Evolutionary conservation across 2,888 invertebrate genomes (phyloP).

Genomic region (Xylota sylvarum): DNA sequence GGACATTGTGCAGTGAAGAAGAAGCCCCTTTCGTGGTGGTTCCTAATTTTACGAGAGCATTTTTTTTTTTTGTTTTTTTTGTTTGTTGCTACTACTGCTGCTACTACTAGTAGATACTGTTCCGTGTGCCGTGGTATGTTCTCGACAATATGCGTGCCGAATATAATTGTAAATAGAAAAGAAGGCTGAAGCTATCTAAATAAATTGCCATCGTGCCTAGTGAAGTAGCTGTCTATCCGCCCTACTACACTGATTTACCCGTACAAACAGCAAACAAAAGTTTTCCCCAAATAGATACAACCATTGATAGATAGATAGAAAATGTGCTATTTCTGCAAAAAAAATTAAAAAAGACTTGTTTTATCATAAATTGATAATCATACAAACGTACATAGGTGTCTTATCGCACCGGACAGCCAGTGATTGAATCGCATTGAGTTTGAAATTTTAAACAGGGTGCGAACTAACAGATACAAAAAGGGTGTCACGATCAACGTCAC

Average conservation of each 20-base stretch:
- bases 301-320: constrained; percentile 7
- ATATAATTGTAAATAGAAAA: constrained; percentile 53
- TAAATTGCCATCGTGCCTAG: constrained; percentile 21
- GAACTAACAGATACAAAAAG: not conserved
- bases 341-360: not conserved
- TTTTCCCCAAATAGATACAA: constrained; percentile 24
- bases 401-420: constrained; percentile 11
- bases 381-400: not conserved
- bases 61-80: constrained; percentile 40
- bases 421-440: constrained; percentile 25
- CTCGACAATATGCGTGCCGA: constrained; percentile 58
- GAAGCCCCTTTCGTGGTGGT: constrained; percentile 43
- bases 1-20: constrained; percentile 44
- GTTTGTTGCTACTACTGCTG: constrained; percentile 39
- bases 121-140: constrained; percentile 11
- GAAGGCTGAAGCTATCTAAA: constrained; percentile 7
- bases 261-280: constrained; percentile 8
- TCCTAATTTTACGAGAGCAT: constrained; percentile 51
- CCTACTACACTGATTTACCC: not conserved
- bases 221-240: constrained; percentile 13
- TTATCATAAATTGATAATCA: not conserved
- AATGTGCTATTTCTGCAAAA: constrained; percentile 7
- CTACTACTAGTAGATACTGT: not conserved
- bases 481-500: constrained; percentile 29
- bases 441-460: not conserved